phyloP scores from a whole-genome alignment of 2,797 vertebrate species.

The Salmo trutta region DNA sequence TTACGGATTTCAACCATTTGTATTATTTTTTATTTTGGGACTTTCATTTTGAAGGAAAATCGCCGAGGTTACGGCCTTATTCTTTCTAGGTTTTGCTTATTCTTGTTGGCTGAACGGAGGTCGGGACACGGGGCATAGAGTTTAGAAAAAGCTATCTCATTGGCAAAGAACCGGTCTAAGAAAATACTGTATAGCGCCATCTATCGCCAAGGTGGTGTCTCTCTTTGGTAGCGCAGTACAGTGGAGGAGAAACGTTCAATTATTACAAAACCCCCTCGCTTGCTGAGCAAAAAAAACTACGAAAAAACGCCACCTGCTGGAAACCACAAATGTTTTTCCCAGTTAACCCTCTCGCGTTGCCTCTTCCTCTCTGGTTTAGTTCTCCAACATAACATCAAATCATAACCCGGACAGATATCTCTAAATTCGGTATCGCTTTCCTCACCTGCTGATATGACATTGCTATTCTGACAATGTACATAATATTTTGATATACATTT shows the following conservation, averaged over 20 bases:
- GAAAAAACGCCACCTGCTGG: neutral
- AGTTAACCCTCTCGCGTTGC: no score
- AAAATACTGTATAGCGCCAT: neutral
- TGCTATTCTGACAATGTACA: neutral
- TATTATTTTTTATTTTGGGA: no score
- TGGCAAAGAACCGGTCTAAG: neutral
- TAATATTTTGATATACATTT: slow-evolving; percentile 22
- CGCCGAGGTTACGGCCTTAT: no score
- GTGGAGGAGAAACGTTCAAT: no score
- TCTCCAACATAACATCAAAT: neutral
- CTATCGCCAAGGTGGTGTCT: neutral
- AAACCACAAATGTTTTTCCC: no score
- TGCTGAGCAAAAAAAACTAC: neutral
- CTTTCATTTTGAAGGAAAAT: no score
- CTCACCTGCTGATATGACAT: neutral
- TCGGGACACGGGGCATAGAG: neutral
- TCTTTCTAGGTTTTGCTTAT: no score
- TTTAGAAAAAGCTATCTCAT: neutral
- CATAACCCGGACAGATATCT: neutral
- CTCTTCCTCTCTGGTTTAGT: no score
- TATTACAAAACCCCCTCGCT: no score
- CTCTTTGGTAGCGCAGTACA: neutral
- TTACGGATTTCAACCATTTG: no score
- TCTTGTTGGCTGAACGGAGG: no score
- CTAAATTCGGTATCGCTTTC: neutral